Evolutionary conservation across 2,888 invertebrate genomes (phyloP).

Genomic region (Phorcus lineatus): DNA sequence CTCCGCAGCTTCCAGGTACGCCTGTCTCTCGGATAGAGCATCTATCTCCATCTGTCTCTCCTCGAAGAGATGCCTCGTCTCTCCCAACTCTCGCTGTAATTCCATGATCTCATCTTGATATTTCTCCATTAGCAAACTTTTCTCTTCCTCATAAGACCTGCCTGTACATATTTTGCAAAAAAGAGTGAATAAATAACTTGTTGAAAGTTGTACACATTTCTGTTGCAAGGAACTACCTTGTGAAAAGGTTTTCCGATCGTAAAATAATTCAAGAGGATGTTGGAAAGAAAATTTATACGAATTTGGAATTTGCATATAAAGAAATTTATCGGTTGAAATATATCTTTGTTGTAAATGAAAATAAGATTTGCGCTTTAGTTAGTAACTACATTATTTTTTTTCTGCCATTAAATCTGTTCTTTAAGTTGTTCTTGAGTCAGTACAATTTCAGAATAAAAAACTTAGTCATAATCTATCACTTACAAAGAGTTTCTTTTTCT

Average conservation of each 20-base stretch:
- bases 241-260: too few relatives aligned
- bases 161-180: constrained; percentile 35
- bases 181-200: neutral
- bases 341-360: too few relatives aligned
- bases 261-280: too few relatives aligned
- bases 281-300: too few relatives aligned
- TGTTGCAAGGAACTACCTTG: too few relatives aligned
- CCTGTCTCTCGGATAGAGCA: too few relatives aligned
- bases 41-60: constrained; percentile 41
- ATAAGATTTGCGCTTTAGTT: too few relatives aligned
- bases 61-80: constrained; percentile 47
- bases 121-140: constrained; percentile 50
- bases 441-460: neutral
- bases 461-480: neutral
- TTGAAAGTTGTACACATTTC: neutral
- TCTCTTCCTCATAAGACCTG: constrained; percentile 58
- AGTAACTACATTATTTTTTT: too few relatives aligned
- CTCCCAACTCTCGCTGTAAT: constrained; percentile 45
- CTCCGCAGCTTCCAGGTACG: constrained; percentile 47
- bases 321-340: too few relatives aligned
- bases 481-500: constrained; percentile 17
- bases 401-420: too few relatives aligned
- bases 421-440: too few relatives aligned
- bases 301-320: too few relatives aligned
- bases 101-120: constrained; percentile 55